These are phyloP conservation scores for Lemur catta DNA, from an alignment of 2,797 vertebrate species.

Conservation along the genomic window DNA sequence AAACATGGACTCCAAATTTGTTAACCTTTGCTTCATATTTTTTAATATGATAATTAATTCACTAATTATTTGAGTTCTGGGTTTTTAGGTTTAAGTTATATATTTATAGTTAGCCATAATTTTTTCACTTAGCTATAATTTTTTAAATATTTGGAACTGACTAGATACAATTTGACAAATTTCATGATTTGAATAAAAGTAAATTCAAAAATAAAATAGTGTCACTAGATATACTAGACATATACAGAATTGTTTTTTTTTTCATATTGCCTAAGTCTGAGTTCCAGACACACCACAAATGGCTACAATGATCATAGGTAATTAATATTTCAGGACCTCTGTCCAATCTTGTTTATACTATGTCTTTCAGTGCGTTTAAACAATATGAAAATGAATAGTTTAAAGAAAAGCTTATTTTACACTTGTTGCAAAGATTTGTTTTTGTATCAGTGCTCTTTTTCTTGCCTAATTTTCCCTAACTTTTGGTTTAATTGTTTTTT, in stretches of 20 bases:
- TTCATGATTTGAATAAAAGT: background rate
- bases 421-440: background rate
- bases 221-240: background rate
- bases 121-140: conserved; percentile 14
- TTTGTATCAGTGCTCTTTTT: background rate
- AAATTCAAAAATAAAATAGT: conserved; percentile 9
- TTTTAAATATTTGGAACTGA: conserved; percentile 2
- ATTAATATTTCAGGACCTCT: background rate
- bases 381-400: conserved; percentile 28
- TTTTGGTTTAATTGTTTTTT: background rate
- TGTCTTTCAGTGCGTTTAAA: background rate
- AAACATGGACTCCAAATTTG: background rate
- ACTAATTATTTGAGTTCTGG: background rate
- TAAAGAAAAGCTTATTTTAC: background rate
- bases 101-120: conserved; percentile 20
- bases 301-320: background rate
- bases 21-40: background rate
- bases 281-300: background rate
- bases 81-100: conserved; percentile 17
- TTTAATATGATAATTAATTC: background rate
- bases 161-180: background rate
- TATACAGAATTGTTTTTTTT: background rate
- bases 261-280: background rate
- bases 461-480: conserved; percentile 28
- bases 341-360: background rate